Evolutionary conservation across 2,888 invertebrate species (phyloP).

Genomic region (Andrena bicolor): DNA sequence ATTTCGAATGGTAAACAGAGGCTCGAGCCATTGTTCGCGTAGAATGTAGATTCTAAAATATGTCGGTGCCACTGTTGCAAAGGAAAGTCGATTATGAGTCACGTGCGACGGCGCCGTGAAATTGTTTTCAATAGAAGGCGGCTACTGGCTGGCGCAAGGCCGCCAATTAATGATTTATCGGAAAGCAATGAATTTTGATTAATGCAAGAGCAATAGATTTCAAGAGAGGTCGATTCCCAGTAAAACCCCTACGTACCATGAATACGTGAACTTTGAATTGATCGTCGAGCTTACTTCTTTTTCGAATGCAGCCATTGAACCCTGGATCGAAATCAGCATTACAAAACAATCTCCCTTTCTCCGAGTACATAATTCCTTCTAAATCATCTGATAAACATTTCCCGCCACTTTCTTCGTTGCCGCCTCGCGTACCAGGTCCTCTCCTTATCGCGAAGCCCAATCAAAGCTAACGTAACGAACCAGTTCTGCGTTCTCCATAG

Average conservation of each 20-base stretch:
- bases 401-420: not conserved
- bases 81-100: slow-evolving; percentile 9
- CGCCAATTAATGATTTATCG: not conserved
- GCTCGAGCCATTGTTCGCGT: not conserved
- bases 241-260: not conserved
- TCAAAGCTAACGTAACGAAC: slow-evolving; percentile 40
- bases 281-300: not conserved
- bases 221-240: not conserved
- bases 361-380: not conserved
- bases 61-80: not conserved
- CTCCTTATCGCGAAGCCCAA: slow-evolving; percentile 10
- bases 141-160: not conserved
- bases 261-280: not conserved
- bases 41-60: not conserved
- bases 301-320: not conserved
- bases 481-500: not conserved
- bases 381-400: not conserved
- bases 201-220: not conserved
- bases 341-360: not conserved
- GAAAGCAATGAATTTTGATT: not conserved
- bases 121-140: not conserved
- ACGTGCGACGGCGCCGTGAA: not conserved
- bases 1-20: not conserved
- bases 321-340: too few relatives aligned
- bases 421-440: slow-evolving; percentile 12